Evolutionary conservation across 2,797 vertebrate species (phyloP).

Genomic region (Aplochiton taeniatus): DNA sequence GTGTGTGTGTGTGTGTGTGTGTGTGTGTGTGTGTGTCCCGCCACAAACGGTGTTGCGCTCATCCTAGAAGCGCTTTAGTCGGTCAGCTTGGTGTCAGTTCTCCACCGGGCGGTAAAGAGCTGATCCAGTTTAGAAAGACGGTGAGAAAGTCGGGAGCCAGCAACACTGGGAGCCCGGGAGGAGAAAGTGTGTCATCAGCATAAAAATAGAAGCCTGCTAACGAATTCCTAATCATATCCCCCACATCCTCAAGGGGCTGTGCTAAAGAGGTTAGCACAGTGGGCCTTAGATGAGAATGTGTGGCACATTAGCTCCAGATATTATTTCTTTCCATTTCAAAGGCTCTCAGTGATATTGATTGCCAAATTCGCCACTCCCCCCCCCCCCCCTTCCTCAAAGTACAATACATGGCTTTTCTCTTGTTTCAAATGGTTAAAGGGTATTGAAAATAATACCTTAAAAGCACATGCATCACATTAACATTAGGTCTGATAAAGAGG

Average conservation of each 20-base stretch:
- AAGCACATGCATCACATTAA: conserved; percentile 24
- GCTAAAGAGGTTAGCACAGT: conserved; percentile 79
- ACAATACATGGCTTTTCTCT: conserved; percentile 45
- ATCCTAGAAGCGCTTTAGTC: conserved; percentile 59
- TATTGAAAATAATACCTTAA: conserved; percentile 48
- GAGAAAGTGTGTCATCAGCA: conserved; percentile 84
- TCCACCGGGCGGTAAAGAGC: conserved; percentile 69
- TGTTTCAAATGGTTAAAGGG: conserved; percentile 59
- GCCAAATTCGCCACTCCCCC: conserved; percentile 59
- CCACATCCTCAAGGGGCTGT: conserved; percentile 73
- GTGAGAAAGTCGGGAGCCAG: conserved; percentile 75
- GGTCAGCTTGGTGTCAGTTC: conserved; percentile 64
- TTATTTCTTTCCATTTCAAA: conserved; percentile 71
- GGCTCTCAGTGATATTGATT: conserved; percentile 66
- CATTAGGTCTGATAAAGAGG: not conserved
- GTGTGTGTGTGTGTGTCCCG: too few relatives aligned
- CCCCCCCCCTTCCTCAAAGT: conserved; percentile 31
- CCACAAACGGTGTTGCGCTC: too few relatives aligned
- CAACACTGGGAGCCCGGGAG: conserved; percentile 64
- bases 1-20: too few relatives aligned
- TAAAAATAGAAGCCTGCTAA: conserved; percentile 83
- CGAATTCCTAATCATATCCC: conserved; percentile 83
- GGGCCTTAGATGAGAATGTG: conserved; percentile 74
- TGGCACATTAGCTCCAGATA: conserved; percentile 72
- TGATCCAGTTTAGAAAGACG: conserved; percentile 77